Percentiles rank a stretch among this genome's conserved stretches.
These are phyloP conservation scores for Pteromalus puparum DNA, from an alignment of 1,140 invertebrate genomes.

Conservation along the genomic window DNA sequence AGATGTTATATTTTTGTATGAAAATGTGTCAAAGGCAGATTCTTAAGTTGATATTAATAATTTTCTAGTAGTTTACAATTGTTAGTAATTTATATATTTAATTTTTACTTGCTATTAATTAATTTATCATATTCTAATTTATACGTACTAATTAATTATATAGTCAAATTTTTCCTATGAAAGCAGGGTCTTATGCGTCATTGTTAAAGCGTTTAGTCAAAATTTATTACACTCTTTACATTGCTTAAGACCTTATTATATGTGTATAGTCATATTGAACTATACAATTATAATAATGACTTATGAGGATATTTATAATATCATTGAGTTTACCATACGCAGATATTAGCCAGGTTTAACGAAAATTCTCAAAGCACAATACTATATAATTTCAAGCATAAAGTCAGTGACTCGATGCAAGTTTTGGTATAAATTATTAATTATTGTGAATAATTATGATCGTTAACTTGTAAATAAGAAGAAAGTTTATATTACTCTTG, in stretches of 20 bases:
- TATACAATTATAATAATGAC: background rate
- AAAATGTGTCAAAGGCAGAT: slow-evolving; percentile 24
- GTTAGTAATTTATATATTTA: slow-evolving; percentile 39
- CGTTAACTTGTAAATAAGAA: slow-evolving; percentile 24
- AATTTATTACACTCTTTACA: background rate
- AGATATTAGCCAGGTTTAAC: background rate
- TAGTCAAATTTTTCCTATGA: slow-evolving; percentile 17
- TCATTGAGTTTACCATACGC: background rate
- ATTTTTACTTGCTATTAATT: slow-evolving; percentile 27
- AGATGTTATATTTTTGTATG: slow-evolving; percentile 57
- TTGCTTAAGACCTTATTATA: background rate
- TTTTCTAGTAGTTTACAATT: slow-evolving; percentile 29
- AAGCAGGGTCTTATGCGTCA: background rate
- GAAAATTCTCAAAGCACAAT: background rate
- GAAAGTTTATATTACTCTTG: slow-evolving; percentile 1
- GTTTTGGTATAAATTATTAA: background rate
- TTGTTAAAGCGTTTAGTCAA: slow-evolving; percentile 14
- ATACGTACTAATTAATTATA: background rate
- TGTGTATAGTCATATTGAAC: background rate
- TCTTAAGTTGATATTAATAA: background rate
- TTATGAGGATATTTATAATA: background rate
- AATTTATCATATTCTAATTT: slow-evolving; percentile 38
- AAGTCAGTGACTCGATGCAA: background rate
- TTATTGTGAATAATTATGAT: background rate
- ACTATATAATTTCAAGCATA: background rate